Evolutionary conservation across 2,888 invertebrate genomes (phyloP), one percentile per base, ranked within the genome.

Genomic region (Ennomos fuscantarius): DNA sequence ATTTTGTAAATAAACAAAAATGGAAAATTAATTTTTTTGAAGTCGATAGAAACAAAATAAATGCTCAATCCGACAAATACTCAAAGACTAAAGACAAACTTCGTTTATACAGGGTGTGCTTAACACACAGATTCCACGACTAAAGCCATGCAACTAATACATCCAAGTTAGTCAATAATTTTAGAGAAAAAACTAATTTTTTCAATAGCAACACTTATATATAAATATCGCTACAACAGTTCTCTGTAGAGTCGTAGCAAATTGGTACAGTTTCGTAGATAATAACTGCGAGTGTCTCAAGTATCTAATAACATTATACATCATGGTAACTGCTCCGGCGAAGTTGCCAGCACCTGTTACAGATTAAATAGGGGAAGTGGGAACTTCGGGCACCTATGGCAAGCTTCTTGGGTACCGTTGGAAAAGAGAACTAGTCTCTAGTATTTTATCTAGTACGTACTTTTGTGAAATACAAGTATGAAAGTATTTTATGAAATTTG

Each of bases 361-460:
- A 55, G 63, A 63, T 63, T 63, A 60, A 58, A 52, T 53, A 57
- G 49, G 46, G 53, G 51, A 50, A 55, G 32, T 59, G 44, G 47
- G 49, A 47, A 55, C 41, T 60, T 49, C 50, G 35, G 31, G 31
- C 60, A 54, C 51, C 54, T 54, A 55, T 40, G 57, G 34, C 24
- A n/a, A 24, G 32, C 39, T 49, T 37, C 42, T 55, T 44, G 39
- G 12, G 61, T 64, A 64, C 43, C 49, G 59, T 37, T 36, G 5
- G 59, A 53, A 59, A 0, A 0, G 9, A 42, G 34, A n/a, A 13
- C 13, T 31, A 6, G n/a, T 33, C 24, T 24, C 24, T 24, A 43
- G 8, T 43, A 44, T 9, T 13, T 15, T 34, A 33, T 2, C 13
- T 34, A 33, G 13, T 34, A 31, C 3, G 31, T 12, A 39, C 9